Base-by-base conservation (phyloP, 2,888 invertebrate species). In the Asteroscopus sphinx region DNA sequence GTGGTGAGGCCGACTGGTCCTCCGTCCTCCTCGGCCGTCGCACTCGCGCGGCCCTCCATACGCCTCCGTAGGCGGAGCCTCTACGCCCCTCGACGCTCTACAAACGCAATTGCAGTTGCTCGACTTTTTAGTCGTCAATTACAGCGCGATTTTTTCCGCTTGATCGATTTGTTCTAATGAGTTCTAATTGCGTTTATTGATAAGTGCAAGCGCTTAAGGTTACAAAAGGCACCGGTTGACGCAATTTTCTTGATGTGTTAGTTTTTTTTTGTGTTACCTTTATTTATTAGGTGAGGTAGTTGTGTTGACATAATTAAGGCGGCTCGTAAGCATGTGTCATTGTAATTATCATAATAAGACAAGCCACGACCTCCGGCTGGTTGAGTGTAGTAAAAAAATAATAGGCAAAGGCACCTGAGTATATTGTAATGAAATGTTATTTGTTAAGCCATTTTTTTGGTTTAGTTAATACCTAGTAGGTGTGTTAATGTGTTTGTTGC, bases 111-210 rank as follows among this genome's bases (percentile, higher is more conserved):
- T 70, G 69, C 72, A 64, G 66, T 68, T 77, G 79, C 82, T 70
- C 82, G 79, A 85, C 87, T 85, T 87, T 84, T 85, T 83, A 82
- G 75, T 80, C 82, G 82, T 81, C 81, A 82, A 84, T 87, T 84
- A 86, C 79, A 81, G 46, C 17, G 62, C 73, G 63, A 77, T 77
- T 76, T 76, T 75, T 87, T 87, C 86, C 85, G 84, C 86, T 83
- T 79, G 75, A 89, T 88, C 88, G 86, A 87, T 89, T 87, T 85
- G 86, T 80, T 82, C 81, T 90, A 90, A 91, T 90, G 90, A 89
- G 85, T 57, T 77, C 82, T 91, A 91, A 92, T 92, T 90, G 87
- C 83, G 78, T 86, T 89, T 87, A 91, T 91, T 87, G 89, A 92
- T 90, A 88, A 77, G 58, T 59, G 48, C 58, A 48, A 55, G 65